Conservation (phyloP, 1,140 invertebrate genomes). For the Galleria mellonella region DNA sequence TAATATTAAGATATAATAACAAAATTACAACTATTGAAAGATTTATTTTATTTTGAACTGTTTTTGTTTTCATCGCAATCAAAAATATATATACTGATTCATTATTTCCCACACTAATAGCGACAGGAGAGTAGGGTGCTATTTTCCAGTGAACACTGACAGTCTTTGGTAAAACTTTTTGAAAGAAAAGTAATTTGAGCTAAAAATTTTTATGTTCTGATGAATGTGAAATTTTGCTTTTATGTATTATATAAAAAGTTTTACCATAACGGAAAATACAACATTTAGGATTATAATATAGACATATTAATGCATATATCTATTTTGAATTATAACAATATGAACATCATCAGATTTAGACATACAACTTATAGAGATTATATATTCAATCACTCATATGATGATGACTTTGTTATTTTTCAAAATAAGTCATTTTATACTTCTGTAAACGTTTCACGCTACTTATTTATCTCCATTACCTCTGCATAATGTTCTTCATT, state of each 20-base stretch:
- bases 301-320: constrained; percentile 17
- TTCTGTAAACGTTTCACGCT: constrained; percentile 1
- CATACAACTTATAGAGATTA: too few relatives aligned
- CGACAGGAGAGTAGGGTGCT: constrained; percentile 65
- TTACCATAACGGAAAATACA: constrained; percentile 36
- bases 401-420: not conserved
- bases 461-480: constrained; percentile 78
- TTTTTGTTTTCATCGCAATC: constrained; percentile 22
- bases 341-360: too few relatives aligned
- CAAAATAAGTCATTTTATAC: not conserved
- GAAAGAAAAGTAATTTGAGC: not conserved
- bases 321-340: constrained; percentile 2
- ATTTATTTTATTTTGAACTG: not conserved
- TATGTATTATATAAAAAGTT: constrained; percentile 23
- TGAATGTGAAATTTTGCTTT: too few relatives aligned
- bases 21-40: too few relatives aligned
- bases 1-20: too few relatives aligned
- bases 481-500: constrained; percentile 99
- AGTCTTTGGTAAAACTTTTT: constrained; percentile 27
- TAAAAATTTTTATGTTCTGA: too few relatives aligned
- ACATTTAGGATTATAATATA: constrained; percentile 38
- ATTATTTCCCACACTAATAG: constrained; percentile 58
- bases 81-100: constrained; percentile 31
- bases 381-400: too few relatives aligned
- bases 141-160: constrained; percentile 50